Conservation (phyloP, 2,113 vertebrate species). For the Tichodroma muraria region DNA sequence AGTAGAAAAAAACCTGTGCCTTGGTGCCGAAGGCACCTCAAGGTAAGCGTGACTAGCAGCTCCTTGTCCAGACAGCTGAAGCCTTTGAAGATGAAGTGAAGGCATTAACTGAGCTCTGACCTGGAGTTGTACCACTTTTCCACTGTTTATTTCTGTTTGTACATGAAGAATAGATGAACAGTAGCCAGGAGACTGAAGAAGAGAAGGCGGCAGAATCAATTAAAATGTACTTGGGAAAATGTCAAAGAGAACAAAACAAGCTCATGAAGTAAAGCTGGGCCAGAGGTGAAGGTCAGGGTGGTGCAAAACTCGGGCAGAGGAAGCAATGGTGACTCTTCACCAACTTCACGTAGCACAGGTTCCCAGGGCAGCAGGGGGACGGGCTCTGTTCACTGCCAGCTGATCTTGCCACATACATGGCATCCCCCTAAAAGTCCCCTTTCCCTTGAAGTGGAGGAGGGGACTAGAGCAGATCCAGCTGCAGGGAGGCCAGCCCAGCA, state of each 20-base stretch:
- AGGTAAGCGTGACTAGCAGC: not conserved
- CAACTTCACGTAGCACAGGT: rapidly evolving
- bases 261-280: not conserved
- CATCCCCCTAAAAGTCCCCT: not conserved
- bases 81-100: not conserved
- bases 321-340: not conserved
- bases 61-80: not conserved
- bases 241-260: not conserved
- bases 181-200: not conserved
- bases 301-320: not conserved
- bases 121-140: not conserved
- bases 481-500: not conserved
- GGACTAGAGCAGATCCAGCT: not conserved
- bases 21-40: not conserved
- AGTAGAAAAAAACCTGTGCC: not conserved
- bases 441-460: not conserved
- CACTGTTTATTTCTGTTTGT: not conserved
- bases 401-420: not conserved
- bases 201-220: not conserved
- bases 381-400: not conserved
- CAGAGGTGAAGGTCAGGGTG: not conserved
- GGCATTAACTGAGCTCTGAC: not conserved
- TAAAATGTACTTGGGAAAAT: not conserved
- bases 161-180: not conserved
- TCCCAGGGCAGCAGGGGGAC: not conserved